Conservation (phyloP, 2,797 vertebrate genomes). For the Rhincodon typus region DNA sequence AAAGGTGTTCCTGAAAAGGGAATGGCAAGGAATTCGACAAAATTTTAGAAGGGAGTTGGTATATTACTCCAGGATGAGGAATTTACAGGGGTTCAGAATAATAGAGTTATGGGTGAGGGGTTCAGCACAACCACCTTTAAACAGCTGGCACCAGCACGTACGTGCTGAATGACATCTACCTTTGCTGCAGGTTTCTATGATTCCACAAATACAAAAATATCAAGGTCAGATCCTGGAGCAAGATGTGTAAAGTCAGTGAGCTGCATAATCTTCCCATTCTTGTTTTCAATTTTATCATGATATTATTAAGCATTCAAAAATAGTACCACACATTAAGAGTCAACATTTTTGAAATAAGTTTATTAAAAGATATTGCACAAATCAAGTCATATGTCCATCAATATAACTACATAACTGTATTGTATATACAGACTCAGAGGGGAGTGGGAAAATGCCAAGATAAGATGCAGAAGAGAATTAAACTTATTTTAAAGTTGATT, state of each 20-base stretch:
- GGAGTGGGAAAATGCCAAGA: slow-evolving; percentile 55
- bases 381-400: slow-evolving; percentile 44
- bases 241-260: background rate
- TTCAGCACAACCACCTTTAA: too few species aligned
- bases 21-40: too few species aligned
- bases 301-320: background rate
- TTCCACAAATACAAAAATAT: background rate
- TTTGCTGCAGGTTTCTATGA: background rate
- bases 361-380: slow-evolving; percentile 56
- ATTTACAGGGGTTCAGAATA: too few species aligned
- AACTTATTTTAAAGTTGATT: slow-evolving; percentile 51
- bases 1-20: too few species aligned
- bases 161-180: too few species aligned
- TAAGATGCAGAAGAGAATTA: slow-evolving; percentile 47
- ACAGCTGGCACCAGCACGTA: too few species aligned
- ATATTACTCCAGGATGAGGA: too few species aligned
- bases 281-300: background rate
- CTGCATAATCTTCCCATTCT: background rate
- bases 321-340: background rate
- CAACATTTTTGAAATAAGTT: slow-evolving; percentile 47
- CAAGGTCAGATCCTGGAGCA: background rate
- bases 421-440: slow-evolving; percentile 49
- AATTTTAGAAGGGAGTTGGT: too few species aligned
- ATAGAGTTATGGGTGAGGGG: too few species aligned
- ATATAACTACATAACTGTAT: slow-evolving; percentile 44